These are phyloP conservation scores for Gymnocheta viridis DNA, from an alignment of 2,888 invertebrate genomes.

Conservation along the genomic window DNA sequence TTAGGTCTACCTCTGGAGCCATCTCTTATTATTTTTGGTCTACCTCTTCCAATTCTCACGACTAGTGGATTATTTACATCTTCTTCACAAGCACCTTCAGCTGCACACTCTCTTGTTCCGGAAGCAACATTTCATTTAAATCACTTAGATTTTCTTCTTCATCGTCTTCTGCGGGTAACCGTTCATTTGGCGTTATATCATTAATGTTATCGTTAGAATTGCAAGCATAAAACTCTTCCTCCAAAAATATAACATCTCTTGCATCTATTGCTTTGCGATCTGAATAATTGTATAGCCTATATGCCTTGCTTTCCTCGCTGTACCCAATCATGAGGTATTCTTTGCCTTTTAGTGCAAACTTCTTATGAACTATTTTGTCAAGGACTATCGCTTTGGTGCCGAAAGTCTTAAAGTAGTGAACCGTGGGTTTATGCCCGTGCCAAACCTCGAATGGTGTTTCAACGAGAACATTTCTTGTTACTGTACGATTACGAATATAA, in stretches of 20 bases:
- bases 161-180: not conserved
- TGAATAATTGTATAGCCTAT: conserved; percentile 40
- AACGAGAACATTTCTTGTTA: not conserved
- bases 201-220: not conserved
- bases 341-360: not conserved
- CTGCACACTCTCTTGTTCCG: not conserved
- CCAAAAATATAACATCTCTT: conserved; percentile 48
- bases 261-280: conserved; percentile 31
- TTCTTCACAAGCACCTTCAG: not conserved
- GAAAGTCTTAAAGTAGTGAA: no score
- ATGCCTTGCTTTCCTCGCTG: conserved; percentile 51
- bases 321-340: conserved; percentile 55
- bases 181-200: not conserved
- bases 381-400: no score
- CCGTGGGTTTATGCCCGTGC: not conserved
- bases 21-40: conserved; percentile 58
- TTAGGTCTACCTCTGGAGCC: conserved; percentile 59
- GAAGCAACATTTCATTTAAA: not conserved
- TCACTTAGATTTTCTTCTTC: not conserved
- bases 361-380: no score
- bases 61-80: not conserved
- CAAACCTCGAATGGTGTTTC: conserved; percentile 19
- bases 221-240: not conserved
- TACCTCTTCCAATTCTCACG: no score
- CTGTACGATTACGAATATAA: conserved; percentile 28